Base-by-base conservation (phyloP, 2,888 invertebrate species). In the Phragmatobia fuliginosa region DNA sequence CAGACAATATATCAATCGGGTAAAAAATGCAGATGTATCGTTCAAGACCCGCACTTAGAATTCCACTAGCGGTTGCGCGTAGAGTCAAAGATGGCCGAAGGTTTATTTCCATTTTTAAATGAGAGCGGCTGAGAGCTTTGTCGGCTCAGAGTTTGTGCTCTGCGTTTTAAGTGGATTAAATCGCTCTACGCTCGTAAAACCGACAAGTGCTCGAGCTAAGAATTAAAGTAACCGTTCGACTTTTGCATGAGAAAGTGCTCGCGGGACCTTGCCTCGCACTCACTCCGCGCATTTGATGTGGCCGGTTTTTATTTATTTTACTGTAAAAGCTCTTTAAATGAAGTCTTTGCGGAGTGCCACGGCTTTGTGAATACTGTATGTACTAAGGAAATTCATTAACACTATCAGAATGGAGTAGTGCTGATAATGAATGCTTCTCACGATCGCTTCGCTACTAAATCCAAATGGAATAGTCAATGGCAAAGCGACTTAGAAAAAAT, bases 151-250 rank as follows among this genome's bases (percentile, higher is more conserved):
- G 94, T 92, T 92, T 94, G 94, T 94, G 94, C 94, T 94, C 91
- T 92, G 94, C 92, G 94, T 95, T 95, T 95, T 95, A 95, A 95
- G 95, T 95, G 95, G 95, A 95, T 95, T 95, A 95, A 95, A 95
- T 94, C 94, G 94, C 94, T 94, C 92, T 87, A 92, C 92, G 94
- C 94, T 94, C 94, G 94, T 94, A 95, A 94, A 95, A 94, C 94
- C 94, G 94, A 94, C 94, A 95, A 94, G 94, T 94, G 94, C 93
- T 92, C 84, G 82, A 90, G 92, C 93, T 91, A 94, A 94, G 94
- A 94, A 94, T 94, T 94, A 94, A 94, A 94, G 94, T 94, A 94
- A 94, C 93, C 86, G 90, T 95, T 94, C 93, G 94, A 94, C 94
- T 94, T 95, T 94, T 94, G 94, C 95, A 94, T 94, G 94, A 93